phyloP scores from a whole-genome alignment of 2,113 vertebrate species.

The Anoura caudifer region DNA sequence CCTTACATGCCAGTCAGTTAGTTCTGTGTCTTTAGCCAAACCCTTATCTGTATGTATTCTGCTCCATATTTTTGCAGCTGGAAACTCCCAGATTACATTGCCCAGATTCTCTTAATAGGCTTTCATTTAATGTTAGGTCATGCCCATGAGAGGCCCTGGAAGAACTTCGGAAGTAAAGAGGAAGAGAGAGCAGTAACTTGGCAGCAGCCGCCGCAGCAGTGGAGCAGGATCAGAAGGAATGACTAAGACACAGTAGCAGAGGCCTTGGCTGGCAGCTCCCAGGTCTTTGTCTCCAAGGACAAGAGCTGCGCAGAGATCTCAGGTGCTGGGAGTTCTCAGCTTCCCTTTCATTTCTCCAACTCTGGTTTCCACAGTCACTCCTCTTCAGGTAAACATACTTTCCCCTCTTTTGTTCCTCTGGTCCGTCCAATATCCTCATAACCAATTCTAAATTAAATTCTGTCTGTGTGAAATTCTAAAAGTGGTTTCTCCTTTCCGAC shows the following conservation, averaged over 20 bases:
- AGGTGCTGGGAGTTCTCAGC: not conserved
- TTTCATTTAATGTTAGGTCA: not conserved
- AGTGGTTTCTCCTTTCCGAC: not conserved
- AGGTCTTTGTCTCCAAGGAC: not conserved
- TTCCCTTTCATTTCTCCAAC: not conserved
- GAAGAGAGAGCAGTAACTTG: not conserved
- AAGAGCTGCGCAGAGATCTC: not conserved
- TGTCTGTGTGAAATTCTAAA: not conserved
- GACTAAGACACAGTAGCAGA: not conserved
- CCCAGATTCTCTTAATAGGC: not conserved
- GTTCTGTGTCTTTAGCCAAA: not conserved
- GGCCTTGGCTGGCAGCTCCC: not conserved
- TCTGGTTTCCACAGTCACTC: not conserved
- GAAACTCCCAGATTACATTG: not conserved
- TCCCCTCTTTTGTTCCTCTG: not conserved
- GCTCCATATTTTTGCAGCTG: not conserved
- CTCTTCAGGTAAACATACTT: not conserved
- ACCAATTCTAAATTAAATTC: not conserved
- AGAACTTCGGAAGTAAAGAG: not conserved
- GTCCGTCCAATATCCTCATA: not conserved
- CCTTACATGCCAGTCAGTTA: not conserved
- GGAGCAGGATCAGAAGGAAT: not conserved
- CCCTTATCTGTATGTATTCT: not conserved
- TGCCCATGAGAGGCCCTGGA: not conserved
- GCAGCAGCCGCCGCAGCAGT: not conserved